A percentile compares a stretch with the other conserved stretches of the same genome.
Conservation (phyloP, 2,113 vertebrate genomes). For the Phyllostomus discolor region DNA sequence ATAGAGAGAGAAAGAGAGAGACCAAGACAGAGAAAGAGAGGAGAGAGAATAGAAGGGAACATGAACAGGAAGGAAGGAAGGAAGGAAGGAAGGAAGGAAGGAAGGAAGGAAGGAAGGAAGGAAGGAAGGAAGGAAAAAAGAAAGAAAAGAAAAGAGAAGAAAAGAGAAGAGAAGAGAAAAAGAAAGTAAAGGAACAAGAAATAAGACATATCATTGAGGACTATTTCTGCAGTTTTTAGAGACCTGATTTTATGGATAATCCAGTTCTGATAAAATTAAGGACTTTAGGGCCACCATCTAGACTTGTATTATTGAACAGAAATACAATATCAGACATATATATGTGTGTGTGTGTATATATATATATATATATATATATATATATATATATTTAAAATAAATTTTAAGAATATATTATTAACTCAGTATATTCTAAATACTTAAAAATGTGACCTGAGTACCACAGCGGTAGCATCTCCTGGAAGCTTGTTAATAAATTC, state of each 20-base stretch:
- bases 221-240: neutral
- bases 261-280: neutral
- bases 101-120: neutral
- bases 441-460: neutral
- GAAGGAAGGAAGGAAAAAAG: neutral
- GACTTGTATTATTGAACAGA: neutral
- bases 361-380: neutral
- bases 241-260: neutral
- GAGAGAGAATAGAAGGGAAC: neutral
- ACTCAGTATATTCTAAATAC: neutral
- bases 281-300: neutral
- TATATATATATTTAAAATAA: neutral
- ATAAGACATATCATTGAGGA: neutral
- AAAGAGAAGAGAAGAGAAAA: neutral
- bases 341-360: neutral
- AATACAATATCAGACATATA: neutral
- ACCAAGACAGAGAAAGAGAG: fast-evolving
- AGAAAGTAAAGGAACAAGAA: neutral
- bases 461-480: neutral
- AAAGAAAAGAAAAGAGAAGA: too few species aligned
- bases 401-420: neutral
- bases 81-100: neutral
- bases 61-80: neutral
- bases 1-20: neutral
- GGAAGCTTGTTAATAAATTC: neutral